Percentiles rank a stretch among this genome's conserved stretches.
These are phyloP conservation scores for Elegia similella DNA, from an alignment of 2,888 invertebrate species.

Conservation along the genomic window DNA sequence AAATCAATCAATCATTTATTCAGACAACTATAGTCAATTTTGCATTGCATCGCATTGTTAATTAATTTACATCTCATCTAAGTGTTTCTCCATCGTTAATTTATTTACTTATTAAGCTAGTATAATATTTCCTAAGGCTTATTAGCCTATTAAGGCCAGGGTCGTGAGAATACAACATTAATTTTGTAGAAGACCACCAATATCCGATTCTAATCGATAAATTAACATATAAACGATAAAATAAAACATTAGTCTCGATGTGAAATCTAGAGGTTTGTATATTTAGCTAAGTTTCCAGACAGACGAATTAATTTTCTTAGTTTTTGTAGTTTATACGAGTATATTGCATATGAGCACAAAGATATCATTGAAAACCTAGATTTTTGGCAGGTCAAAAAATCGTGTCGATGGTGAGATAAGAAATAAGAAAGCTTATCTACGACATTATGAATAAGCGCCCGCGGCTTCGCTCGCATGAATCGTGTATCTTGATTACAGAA, in stretches of 20 bases:
- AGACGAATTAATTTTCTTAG: background rate
- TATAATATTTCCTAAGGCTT: background rate
- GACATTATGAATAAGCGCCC: too few relatives aligned
- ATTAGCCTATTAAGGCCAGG: background rate
- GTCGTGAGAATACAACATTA: background rate
- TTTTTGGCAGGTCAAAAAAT: too few relatives aligned
- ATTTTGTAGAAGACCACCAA: background rate
- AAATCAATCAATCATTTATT: too few relatives aligned
- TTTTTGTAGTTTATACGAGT: background rate
- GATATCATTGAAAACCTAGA: too few relatives aligned
- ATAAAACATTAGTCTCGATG: background rate
- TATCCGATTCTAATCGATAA: background rate
- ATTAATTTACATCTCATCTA: too few relatives aligned
- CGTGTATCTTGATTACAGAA: too few relatives aligned
- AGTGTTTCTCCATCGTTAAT: too few relatives aligned
- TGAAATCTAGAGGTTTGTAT: slow-evolving; percentile 2
- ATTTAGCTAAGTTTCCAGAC: background rate
- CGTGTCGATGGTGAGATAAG: too few relatives aligned
- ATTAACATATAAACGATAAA: background rate
- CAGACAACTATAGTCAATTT: too few relatives aligned
- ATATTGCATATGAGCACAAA: background rate
- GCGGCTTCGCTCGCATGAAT: too few relatives aligned
- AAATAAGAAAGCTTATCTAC: too few relatives aligned
- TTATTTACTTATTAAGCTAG: background rate
- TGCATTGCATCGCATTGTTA: too few relatives aligned